These are phyloP conservation scores for Torymus texanus DNA, from an alignment of 2,888 invertebrate species.

Conservation along the genomic window DNA sequence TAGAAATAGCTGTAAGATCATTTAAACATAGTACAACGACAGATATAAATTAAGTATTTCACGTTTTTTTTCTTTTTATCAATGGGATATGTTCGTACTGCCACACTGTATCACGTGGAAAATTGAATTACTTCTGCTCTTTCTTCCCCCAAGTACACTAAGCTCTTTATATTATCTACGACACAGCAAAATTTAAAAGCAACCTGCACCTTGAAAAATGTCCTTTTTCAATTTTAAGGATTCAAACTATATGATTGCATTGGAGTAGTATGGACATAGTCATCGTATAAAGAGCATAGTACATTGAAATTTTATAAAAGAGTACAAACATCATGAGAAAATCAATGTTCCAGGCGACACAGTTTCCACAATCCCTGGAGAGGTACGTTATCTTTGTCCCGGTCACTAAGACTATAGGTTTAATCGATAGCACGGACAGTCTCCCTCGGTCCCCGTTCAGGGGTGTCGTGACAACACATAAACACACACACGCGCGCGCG, in stretches of 20 bases:
- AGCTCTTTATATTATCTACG: background rate
- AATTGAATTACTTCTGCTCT: constrained; percentile 3
- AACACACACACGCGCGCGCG: background rate
- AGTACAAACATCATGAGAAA: background rate
- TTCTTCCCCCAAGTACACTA: background rate
- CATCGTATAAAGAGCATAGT: background rate
- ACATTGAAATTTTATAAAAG: background rate
- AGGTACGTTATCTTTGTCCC: background rate
- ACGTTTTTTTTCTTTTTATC: background rate
- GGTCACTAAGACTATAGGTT: constrained; percentile 13
- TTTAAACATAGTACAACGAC: constrained; percentile 12
- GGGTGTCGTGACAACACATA: no score
- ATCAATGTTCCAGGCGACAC: background rate
- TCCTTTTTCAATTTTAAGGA: background rate
- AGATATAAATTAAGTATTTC: constrained; percentile 3
- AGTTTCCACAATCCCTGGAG: background rate
- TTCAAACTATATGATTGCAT: background rate
- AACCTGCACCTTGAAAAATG: background rate
- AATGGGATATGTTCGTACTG: constrained; percentile 5
- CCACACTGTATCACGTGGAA: constrained; percentile 5
- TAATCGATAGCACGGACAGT: constrained; percentile 29
- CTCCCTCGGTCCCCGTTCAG: constrained; percentile 13
- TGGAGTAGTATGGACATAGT: background rate
- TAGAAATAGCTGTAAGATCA: constrained; percentile 8
- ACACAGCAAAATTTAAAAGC: constrained; percentile 17